A percentile compares a stretch with the other conserved stretches of the same genome.
These are phyloP conservation scores for Protodeltote pygarga DNA, from an alignment of 2,888 invertebrate species.

Conservation along the genomic window DNA sequence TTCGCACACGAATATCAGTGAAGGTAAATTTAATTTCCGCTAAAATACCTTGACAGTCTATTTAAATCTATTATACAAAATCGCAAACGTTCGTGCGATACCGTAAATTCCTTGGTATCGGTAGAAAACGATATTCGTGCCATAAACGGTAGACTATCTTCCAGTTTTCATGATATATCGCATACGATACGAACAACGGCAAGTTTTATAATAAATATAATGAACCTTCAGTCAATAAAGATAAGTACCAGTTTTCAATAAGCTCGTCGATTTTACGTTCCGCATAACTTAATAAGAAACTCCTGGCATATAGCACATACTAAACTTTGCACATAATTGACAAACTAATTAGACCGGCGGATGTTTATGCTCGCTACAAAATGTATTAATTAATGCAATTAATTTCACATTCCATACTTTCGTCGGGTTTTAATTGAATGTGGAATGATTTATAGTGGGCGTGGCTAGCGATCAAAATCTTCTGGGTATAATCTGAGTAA, in stretches of 20 bases:
- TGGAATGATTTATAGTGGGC: neutral
- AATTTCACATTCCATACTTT: slow-evolving; percentile 33
- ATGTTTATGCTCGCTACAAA: slow-evolving; percentile 33
- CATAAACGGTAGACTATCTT: slow-evolving; percentile 30
- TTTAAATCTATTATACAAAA: slow-evolving; percentile 4
- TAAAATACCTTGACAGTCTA: slow-evolving; percentile 11
- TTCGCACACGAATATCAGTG: neutral
- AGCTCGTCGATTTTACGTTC: too few relatives aligned
- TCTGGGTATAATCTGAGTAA: too few relatives aligned
- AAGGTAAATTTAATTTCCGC: slow-evolving; percentile 12
- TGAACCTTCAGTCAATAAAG: too few relatives aligned
- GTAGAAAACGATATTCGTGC: slow-evolving; percentile 43
- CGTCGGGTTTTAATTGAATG: slow-evolving; percentile 16
- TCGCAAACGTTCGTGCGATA: slow-evolving; percentile 22
- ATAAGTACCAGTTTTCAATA: too few relatives aligned
- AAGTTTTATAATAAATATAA: too few relatives aligned
- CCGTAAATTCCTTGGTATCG: too few relatives aligned
- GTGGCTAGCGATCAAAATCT: neutral
- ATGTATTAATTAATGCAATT: slow-evolving; percentile 29
- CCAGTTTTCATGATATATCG: slow-evolving; percentile 63
- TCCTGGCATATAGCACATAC: slow-evolving; percentile 43
- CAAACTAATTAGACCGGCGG: slow-evolving; percentile 37
- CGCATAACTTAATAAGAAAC: slow-evolving; percentile 85
- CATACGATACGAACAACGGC: slow-evolving; percentile 62
- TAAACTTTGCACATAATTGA: slow-evolving; percentile 47